phyloP scores from a whole-genome alignment of 1,140 invertebrate genomes.

The Drosophila dunni region DNA sequence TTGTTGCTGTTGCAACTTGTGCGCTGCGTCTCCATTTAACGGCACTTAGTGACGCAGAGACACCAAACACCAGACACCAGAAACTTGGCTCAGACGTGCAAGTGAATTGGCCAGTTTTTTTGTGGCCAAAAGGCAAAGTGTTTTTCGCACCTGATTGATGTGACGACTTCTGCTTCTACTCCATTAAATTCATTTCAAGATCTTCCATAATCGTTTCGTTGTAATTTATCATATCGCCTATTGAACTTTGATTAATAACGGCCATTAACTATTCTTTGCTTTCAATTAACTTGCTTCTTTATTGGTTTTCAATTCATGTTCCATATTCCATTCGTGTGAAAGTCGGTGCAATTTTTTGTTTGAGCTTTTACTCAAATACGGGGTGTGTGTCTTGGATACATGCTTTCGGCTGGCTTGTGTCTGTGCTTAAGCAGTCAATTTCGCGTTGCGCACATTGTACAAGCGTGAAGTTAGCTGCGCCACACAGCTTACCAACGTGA shows the following conservation, averaged over 20 bases:
- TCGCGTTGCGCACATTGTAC: neutral
- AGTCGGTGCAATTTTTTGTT: neutral
- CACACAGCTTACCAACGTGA: neutral
- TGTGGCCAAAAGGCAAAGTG: constrained; percentile 49
- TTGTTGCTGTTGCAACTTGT: constrained; percentile 41
- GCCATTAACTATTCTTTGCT: neutral
- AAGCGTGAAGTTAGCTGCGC: neutral
- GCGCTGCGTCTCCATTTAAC: constrained; percentile 71
- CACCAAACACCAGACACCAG: neutral
- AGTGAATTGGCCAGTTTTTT: constrained; percentile 35
- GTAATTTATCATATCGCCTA: neutral
- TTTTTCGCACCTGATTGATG: constrained; percentile 55
- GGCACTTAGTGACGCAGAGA: constrained; percentile 51
- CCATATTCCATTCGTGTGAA: neutral
- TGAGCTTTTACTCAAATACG: constrained; percentile 12
- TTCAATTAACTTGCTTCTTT: neutral
- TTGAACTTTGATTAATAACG: neutral
- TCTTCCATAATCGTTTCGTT: neutral
- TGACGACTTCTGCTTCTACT: constrained; percentile 27
- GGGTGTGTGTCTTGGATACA: neutral
- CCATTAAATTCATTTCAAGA: neutral
- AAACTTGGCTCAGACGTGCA: constrained; percentile 5
- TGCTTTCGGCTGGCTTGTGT: neutral
- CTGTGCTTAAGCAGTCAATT: neutral
- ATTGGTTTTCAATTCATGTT: neutral